Conservation (phyloP, 2,113 vertebrate species). For the Kryptolebias marmoratus region DNA sequence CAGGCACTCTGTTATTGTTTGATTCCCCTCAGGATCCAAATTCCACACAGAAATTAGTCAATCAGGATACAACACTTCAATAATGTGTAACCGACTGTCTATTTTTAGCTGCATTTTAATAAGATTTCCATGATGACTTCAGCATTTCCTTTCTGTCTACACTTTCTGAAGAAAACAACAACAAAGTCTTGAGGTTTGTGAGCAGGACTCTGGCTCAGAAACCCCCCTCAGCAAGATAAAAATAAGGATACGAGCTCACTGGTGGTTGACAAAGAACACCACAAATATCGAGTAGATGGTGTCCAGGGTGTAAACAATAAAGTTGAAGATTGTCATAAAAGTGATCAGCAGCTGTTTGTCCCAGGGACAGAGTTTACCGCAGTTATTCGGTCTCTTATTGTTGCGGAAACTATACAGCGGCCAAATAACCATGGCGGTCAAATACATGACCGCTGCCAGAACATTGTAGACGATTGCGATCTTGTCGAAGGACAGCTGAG, state of each 20-base stretch:
- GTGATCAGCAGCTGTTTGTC: slow-evolving; percentile 81
- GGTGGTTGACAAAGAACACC: slow-evolving; percentile 72
- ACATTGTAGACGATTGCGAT: slow-evolving; percentile 78
- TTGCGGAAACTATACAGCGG: slow-evolving; percentile 80
- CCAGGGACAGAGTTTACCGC: slow-evolving; percentile 32
- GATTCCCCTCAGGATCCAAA: slow-evolving; percentile 47
- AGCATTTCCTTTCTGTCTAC: neutral
- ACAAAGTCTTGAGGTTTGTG: neutral
- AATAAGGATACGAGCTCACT: slow-evolving; percentile 20
- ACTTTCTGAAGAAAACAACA: neutral
- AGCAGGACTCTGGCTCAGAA: neutral
- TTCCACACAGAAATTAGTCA: slow-evolving; percentile 4
- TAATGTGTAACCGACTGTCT: slow-evolving; percentile 57
- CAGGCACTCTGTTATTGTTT: slow-evolving; percentile 8
- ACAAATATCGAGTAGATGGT: slow-evolving; percentile 80
- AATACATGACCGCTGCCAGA: slow-evolving; percentile 82
- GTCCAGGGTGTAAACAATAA: slow-evolving; percentile 84
- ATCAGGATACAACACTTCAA: slow-evolving; percentile 12
- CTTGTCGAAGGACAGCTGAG: slow-evolving; percentile 80
- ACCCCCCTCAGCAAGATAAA: neutral
- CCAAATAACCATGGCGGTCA: slow-evolving; percentile 84
- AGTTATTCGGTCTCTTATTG: rapidly evolving
- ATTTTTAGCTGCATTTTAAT: neutral
- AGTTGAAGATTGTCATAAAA: slow-evolving; percentile 85
- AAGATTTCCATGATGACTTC: neutral